Percentiles rank a stretch among this genome's conserved stretches.
Evolutionary conservation across 2,888 invertebrate species (phyloP).

Genomic region (Thyatira batis): DNA sequence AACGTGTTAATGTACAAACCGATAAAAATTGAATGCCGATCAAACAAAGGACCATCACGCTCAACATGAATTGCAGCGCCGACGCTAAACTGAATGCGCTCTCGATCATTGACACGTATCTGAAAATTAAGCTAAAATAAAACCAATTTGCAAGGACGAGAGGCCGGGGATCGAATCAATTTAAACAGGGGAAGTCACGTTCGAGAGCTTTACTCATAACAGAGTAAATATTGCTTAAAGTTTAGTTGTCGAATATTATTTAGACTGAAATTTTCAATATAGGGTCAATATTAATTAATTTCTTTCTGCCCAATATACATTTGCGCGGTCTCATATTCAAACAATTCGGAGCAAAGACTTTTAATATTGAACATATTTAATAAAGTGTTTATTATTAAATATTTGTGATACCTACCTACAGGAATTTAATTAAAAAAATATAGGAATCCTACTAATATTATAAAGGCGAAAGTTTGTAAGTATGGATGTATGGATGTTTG

Average conservation of each 20-base stretch:
- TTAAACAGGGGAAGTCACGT: conserved; percentile 3
- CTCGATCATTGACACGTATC: conserved; percentile 77
- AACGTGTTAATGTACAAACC: conserved; percentile 37
- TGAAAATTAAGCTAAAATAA: conserved; percentile 42
- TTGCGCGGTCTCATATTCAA: background rate
- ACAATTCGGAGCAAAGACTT: background rate
- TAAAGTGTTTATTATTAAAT: background rate
- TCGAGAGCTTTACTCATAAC: conserved; percentile 4
- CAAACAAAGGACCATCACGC: conserved; percentile 76
- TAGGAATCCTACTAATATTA: too few relatives aligned
- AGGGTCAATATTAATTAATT: too few relatives aligned
- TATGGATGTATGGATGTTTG: too few relatives aligned
- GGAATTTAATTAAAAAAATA: too few relatives aligned
- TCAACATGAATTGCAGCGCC: conserved; percentile 76
- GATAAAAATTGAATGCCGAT: conserved; percentile 75
- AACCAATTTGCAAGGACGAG: conserved; percentile 5
- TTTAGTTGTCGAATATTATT: background rate
- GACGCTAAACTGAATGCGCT: conserved; percentile 75
- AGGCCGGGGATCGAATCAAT: conserved; percentile 2
- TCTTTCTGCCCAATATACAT: too few relatives aligned
- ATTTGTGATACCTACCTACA: background rate
- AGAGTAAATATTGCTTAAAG: background rate
- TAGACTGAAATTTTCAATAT: too few relatives aligned
- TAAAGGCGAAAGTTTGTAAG: too few relatives aligned
- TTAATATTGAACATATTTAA: background rate